Base-by-base conservation (phyloP, 1,140 invertebrate species). In the Heliconius hermathena region DNA sequence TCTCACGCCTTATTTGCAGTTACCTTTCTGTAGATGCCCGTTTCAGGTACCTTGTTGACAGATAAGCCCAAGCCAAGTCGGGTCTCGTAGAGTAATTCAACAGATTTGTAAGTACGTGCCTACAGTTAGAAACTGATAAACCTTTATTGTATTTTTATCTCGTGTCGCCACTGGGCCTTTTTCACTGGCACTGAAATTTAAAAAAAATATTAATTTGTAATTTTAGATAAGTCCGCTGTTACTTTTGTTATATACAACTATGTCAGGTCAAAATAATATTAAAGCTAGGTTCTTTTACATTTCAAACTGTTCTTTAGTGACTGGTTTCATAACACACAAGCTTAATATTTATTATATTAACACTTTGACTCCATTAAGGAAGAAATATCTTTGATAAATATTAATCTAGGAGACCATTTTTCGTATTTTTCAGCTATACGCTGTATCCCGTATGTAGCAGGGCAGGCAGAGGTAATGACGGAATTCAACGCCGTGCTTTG, bases 1-100 rank as follows among this genome's bases (percentile, higher is more conserved):
- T 74, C 75, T 77, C 60, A 36, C 49, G 70, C 52, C 46, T 74
- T 76, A 66, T 78, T 81, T 77, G 26, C 80, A 29, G 72, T 36
- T 74, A 81, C 76, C 80, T 74, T 66, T 66, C 76, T 49, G 76
- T 74, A 71, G 72, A 29, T 85, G 79, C 83, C 82, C 83, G 83
- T 83, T 84, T 85, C 84, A 88, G 87, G 80, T 87, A 88, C 88
- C 88, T 87, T 88, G 89, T 91, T 91, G 88, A 90, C 86, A 90
- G 90, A 91, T 91, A 90, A 90, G 85, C 73, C 29, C 77, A 81
- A 85, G 89, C 88, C 88, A 90, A 91, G 84, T 82, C 80, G 81
- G 38, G 83, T 77, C 73, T 76, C 80, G 84, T 82, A 83, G 79
- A 80, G 85, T 89, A 89, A 91, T 90, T 88, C 86, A 81, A 78